Evolutionary conservation across 2,113 vertebrate genomes (phyloP).

Genomic region (Ceyx melanurus): DNA sequence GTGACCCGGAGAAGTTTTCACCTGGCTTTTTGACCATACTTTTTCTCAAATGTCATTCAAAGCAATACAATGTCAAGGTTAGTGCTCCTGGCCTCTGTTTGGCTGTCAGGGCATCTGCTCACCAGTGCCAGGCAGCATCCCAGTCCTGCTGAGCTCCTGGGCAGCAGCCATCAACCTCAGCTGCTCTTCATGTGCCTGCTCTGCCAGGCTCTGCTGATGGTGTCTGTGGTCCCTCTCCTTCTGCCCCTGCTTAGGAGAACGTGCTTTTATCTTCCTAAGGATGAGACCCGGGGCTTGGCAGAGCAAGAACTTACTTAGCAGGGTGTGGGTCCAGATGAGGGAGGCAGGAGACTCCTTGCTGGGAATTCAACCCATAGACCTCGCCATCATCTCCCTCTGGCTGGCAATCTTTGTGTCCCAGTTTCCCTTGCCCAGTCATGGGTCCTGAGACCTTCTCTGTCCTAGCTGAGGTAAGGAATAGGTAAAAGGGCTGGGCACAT

Average conservation of each 20-base stretch:
- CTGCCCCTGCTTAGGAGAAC: background rate
- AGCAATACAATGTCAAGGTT: background rate
- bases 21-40: background rate
- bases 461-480: background rate
- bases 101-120: background rate
- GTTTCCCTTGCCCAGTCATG: background rate
- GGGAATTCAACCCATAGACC: background rate
- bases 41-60: background rate
- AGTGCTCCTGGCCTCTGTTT: background rate
- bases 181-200: background rate
- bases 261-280: constrained; percentile 29
- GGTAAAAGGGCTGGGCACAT: rapidly evolving
- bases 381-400: background rate
- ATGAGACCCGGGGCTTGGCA: background rate
- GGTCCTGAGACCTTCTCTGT: background rate
- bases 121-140: background rate
- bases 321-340: background rate
- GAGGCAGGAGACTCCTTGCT: background rate
- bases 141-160: background rate
- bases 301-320: background rate
- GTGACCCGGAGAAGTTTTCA: background rate
- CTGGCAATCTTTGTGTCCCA: background rate
- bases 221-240: background rate
- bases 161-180: background rate
- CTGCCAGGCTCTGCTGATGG: background rate